Evolutionary conservation across 2,113 vertebrate species (phyloP).

Genomic region (Dendrocopos noguchii): DNA sequence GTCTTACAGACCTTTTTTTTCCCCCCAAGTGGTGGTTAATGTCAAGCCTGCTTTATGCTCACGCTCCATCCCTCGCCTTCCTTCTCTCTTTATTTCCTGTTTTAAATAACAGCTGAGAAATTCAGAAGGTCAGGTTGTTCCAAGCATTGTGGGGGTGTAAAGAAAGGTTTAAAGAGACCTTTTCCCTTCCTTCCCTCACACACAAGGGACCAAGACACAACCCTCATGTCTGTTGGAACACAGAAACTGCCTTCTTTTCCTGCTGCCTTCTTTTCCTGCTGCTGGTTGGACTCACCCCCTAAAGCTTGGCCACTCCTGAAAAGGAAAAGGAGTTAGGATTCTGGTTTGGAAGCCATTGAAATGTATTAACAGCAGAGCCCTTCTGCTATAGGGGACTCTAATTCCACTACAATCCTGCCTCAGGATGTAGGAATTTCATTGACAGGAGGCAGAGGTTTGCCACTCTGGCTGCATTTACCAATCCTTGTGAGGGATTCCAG

Average conservation of each 20-base stretch:
- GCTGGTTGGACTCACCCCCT: fast-evolving
- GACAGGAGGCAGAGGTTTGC: not conserved
- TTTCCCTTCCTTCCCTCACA: not conserved
- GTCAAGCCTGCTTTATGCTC: not conserved
- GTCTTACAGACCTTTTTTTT: not conserved
- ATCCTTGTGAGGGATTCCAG: not conserved
- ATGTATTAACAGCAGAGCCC: not conserved
- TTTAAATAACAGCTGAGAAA: not conserved
- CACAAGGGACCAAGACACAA: not conserved
- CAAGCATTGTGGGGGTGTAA: not conserved
- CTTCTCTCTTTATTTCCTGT: not conserved
- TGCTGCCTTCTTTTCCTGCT: not conserved
- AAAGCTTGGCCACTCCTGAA: not conserved
- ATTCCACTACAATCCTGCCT: not conserved
- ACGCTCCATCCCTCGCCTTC: not conserved
- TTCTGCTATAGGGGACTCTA: not conserved
- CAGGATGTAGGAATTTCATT: not conserved
- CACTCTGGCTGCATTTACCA: not conserved
- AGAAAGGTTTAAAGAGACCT: not conserved
- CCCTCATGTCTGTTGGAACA: not conserved
- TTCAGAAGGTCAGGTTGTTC: not conserved
- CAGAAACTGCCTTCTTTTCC: not conserved
- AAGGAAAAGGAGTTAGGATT: not conserved
- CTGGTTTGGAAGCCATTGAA: not conserved
- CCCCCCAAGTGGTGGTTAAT: not conserved